A percentile compares a stretch with the other conserved stretches of the same genome.
These are phyloP conservation scores for Amblyjoppa proteus DNA, from an alignment of 2,888 invertebrate species.

Conservation along the genomic window DNA sequence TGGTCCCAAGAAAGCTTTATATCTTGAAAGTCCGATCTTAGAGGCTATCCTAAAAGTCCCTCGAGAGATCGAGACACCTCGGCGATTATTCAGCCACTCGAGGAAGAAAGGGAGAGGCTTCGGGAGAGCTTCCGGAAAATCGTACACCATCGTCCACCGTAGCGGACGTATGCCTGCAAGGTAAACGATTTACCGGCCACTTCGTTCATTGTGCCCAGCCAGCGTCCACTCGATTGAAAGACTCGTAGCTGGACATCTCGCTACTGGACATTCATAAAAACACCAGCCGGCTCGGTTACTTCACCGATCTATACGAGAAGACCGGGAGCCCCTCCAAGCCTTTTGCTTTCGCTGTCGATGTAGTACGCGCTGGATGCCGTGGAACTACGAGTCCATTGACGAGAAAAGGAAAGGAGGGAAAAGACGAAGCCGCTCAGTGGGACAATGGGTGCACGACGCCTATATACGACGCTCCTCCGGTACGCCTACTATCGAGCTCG, in stretches of 20 bases:
- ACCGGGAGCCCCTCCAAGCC: slow-evolving; percentile 61
- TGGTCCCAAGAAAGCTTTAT: slow-evolving; percentile 18
- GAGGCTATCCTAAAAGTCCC: slow-evolving; percentile 39
- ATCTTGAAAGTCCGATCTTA: slow-evolving; percentile 47
- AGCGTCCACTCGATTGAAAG: slow-evolving; percentile 50
- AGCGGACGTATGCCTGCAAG: slow-evolving; percentile 9
- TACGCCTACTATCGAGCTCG: slow-evolving; percentile 74
- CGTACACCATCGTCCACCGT: slow-evolving; percentile 26
- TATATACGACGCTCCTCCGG: slow-evolving; percentile 61
- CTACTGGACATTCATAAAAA: slow-evolving; percentile 58
- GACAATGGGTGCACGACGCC: slow-evolving; percentile 47
- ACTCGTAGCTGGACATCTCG: slow-evolving; percentile 44
- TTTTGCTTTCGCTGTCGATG: slow-evolving; percentile 32
- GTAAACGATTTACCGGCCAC: slow-evolving; percentile 36
- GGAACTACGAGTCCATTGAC: slow-evolving; percentile 59
- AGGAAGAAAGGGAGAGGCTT: slow-evolving; percentile 40
- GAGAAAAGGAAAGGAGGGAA: slow-evolving; percentile 43
- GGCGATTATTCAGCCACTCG: slow-evolving; percentile 50
- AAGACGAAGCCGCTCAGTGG: background rate
- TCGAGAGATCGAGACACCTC: slow-evolving; percentile 46
- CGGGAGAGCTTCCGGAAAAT: slow-evolving; percentile 65
- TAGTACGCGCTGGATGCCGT: slow-evolving; percentile 14
- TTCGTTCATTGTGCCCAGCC: slow-evolving; percentile 53
- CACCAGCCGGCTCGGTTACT: slow-evolving; percentile 39
- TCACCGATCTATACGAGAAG: slow-evolving; percentile 72